Evolutionary conservation across 2,113 vertebrate genomes (phyloP).

Genomic region (Eudyptes chrysolophus): DNA sequence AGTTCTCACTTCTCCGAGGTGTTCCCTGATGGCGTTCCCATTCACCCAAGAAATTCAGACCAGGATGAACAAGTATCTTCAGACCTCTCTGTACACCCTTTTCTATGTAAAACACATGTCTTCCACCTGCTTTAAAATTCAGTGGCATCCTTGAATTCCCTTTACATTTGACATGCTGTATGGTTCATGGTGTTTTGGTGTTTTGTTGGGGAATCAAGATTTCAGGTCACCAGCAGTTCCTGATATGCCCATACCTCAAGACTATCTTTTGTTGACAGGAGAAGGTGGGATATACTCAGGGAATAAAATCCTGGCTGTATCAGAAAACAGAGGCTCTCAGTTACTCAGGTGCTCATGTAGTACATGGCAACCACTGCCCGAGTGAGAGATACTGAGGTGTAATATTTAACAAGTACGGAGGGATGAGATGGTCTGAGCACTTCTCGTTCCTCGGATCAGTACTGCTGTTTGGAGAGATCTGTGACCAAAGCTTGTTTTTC

Average conservation of each 20-base stretch:
- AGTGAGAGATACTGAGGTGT: not conserved
- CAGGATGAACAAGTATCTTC: not conserved
- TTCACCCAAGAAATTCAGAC: not conserved
- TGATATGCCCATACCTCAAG: not conserved
- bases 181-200: not conserved
- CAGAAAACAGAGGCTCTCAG: not conserved
- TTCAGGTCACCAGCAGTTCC: not conserved
- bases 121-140: not conserved
- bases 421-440: not conserved
- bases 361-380: not conserved
- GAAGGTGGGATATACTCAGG: not conserved
- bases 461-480: not conserved
- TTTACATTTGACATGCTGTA: not conserved
- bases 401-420: not conserved
- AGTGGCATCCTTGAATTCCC: not conserved
- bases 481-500: not conserved
- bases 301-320: not conserved
- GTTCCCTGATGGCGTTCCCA: not conserved
- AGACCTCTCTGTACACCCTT: not conserved
- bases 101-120: not conserved
- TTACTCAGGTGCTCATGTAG: not conserved
- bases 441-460: not conserved
- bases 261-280: not conserved
- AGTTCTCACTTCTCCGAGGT: not conserved
- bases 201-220: not conserved